Evolutionary conservation across 2,113 vertebrate genomes (phyloP).

Genomic region (Ptyas mucosa): DNA sequence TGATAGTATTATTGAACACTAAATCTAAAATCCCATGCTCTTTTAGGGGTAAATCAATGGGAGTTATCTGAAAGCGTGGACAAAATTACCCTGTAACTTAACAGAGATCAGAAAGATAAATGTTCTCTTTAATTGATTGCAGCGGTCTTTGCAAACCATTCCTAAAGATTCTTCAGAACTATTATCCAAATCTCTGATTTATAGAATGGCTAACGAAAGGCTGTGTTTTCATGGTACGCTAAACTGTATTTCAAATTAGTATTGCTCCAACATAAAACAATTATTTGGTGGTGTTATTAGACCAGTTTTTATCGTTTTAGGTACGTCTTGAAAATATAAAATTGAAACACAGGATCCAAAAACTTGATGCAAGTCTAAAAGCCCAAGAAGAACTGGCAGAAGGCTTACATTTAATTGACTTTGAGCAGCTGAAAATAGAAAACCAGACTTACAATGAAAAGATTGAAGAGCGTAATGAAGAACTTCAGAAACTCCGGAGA

Average conservation of each 20-base stretch:
- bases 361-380: constrained; percentile 61
- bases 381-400: constrained; percentile 50
- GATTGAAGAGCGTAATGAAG: constrained; percentile 63
- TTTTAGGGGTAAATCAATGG: neutral
- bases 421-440: constrained; percentile 74
- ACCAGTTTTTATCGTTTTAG: neutral
- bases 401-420: constrained; percentile 65
- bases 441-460: constrained; percentile 71
- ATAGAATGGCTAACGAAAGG: neutral
- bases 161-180: neutral
- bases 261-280: neutral
- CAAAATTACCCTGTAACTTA: neutral
- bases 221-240: neutral
- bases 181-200: neutral
- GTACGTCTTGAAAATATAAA: constrained; percentile 73
- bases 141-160: neutral
- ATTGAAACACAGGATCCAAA: constrained; percentile 64
- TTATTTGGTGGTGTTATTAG: neutral
- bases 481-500: constrained; percentile 66
- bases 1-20: neutral
- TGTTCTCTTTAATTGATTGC: neutral
- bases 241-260: neutral
- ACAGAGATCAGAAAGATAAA: neutral
- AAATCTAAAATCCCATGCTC: neutral
- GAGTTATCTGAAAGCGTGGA: neutral